Conservation (phyloP, 2,888 invertebrate genomes). For the Apotomis turbidana region DNA sequence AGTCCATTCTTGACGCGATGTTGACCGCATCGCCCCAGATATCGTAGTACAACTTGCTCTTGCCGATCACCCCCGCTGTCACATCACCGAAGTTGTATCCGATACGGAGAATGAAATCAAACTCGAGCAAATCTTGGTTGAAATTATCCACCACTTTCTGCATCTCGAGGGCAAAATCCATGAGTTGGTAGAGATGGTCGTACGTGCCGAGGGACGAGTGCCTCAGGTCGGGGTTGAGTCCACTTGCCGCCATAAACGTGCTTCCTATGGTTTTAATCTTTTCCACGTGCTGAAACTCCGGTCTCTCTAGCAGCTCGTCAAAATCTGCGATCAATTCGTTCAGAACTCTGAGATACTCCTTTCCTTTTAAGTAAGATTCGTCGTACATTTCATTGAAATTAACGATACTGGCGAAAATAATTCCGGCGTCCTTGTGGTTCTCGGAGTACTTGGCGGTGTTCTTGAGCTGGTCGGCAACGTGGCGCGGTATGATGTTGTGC, state of each 20-base stretch:
- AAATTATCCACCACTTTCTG: constrained; percentile 94
- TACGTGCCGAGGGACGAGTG: constrained; percentile 87
- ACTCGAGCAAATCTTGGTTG: constrained; percentile 94
- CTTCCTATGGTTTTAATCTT: constrained; percentile 99
- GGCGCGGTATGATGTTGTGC: constrained; percentile 98
- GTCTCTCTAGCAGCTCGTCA: constrained; percentile 93
- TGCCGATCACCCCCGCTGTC: constrained; percentile 98
- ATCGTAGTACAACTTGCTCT: constrained; percentile 97
- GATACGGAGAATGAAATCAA: constrained; percentile 93
- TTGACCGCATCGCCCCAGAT: constrained; percentile 99
- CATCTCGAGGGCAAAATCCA: constrained; percentile 97
- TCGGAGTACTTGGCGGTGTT: constrained; percentile 97
- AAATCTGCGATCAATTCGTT: constrained; percentile 98
- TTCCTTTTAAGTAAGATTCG: constrained; percentile 97
- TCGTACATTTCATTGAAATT: constrained; percentile 99
- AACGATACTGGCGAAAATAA: constrained; percentile 97
- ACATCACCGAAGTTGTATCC: constrained; percentile 98
- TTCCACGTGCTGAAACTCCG: constrained; percentile 94
- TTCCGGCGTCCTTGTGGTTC: constrained; percentile 95
- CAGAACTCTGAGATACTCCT: constrained; percentile 96
- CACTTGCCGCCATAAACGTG: constrained; percentile 99
- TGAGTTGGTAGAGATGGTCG: constrained; percentile 92
- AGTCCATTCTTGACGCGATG: constrained; percentile 98
- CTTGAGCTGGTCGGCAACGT: constrained; percentile 96
- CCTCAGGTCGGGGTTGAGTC: constrained; percentile 92